phyloP scores from a whole-genome alignment of 2,888 invertebrate species.

The Sussaba pulchella region DNA sequence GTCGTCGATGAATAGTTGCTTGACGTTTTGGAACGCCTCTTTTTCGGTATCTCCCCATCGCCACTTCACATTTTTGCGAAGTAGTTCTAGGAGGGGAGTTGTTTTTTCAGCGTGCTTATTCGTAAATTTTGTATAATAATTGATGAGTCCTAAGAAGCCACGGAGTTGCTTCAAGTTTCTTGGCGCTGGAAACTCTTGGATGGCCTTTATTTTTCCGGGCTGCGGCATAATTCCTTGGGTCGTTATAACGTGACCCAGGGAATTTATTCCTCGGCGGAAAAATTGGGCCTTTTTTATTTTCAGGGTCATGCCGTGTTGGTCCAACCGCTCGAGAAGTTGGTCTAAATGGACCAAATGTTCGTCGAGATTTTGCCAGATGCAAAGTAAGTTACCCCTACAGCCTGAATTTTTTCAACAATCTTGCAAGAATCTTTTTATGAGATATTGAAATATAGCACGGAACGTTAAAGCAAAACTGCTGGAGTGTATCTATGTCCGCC shows the following conservation, averaged over 20 bases:
- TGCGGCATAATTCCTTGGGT: not conserved
- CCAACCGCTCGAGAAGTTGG: not conserved
- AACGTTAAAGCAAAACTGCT: no score
- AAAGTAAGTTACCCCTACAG: no score
- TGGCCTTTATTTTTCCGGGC: not conserved
- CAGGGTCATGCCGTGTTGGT: not conserved
- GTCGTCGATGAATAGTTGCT: conserved; percentile 25
- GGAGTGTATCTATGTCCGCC: no score
- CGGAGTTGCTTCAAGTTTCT: not conserved
- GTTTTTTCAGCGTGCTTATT: not conserved
- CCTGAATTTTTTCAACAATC: no score
- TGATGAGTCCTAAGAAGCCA: not conserved
- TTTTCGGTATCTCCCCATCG: conserved; percentile 45
- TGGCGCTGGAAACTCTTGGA: not conserved
- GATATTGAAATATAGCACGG: no score
- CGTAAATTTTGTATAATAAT: conserved; percentile 3
- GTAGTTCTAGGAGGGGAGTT: conserved; percentile 38
- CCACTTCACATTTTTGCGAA: conserved; percentile 46
- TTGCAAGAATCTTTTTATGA: no score
- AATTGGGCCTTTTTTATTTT: not conserved
- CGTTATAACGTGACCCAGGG: not conserved
- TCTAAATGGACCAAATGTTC: not conserved
- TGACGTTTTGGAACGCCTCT: conserved; percentile 48
- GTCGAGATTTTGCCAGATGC: not conserved
- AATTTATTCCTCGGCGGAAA: not conserved